Evolutionary conservation across 2,797 vertebrate genomes (phyloP), one percentile per base, ranked within the genome.

Genomic region (Pangasius larnaudii): DNA sequence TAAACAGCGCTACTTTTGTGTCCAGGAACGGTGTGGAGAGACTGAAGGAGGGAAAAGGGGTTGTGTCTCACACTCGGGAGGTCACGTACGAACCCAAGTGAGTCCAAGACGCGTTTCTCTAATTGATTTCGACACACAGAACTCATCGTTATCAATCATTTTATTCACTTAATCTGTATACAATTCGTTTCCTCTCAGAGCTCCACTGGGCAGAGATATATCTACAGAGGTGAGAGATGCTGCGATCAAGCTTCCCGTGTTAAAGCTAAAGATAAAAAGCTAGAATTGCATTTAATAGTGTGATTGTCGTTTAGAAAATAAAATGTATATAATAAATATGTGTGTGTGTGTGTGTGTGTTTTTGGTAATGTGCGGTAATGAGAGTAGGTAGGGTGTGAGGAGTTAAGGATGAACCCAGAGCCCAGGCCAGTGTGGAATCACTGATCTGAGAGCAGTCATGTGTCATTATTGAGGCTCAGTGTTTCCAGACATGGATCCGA

Each of bases 21-120:
- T 89, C 89, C 91, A 99, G 98, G 98, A 99, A 99, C 7, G 98
- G 98, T 33, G 93, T 99, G 81, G 98, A 99, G 90, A 96, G 96
- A 89, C 91, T 99, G 83, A 95, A 93, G 90, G 96, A 96, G 91
- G 97, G 97, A 74, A 93, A 95, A 67, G 97, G 97, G n/a, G 90
- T 99, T 46, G 91, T 98, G 49, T 84, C 95, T 39, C 93, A 95
- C 0, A 0, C 93, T 39, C 95, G 96, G 8, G 93, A 95, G 2
- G 90, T 99, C 90, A 82, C 88, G 90, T 99, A 98, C 0, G 97
- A 99, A 90, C 97, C 98, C 0, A 99, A 96, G 98, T 99, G 92
- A 72, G 97, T 93, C 53, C 9, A 10, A 4, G 36, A 84, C 16
- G 0, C 5, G 0, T 75, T 75, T 22, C 36, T 24, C 0, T 46